These are phyloP conservation scores for Caenorhabditis latens DNA, from an alignment of 1,140 invertebrate genomes.

Conservation along the genomic window DNA sequence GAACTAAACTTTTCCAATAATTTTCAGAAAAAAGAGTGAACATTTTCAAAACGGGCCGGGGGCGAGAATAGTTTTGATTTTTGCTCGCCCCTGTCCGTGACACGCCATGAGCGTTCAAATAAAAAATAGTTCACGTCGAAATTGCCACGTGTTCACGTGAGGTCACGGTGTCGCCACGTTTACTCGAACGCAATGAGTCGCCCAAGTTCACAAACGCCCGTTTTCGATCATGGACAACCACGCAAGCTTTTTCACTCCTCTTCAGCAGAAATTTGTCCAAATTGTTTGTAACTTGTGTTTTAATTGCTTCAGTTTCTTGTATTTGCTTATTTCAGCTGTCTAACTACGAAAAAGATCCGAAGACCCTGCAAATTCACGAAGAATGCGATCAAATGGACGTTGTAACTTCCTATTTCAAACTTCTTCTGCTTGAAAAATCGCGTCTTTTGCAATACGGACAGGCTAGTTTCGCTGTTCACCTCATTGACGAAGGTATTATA, in stretches of 20 bases:
- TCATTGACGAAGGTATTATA: slow-evolving; percentile 47
- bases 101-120: neutral
- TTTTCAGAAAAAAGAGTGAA: no score
- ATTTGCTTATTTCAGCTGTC: slow-evolving; percentile 1
- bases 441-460: slow-evolving; percentile 31
- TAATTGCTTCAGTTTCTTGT: neutral
- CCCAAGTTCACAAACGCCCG: neutral
- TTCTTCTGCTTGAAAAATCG: slow-evolving; percentile 21
- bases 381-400: slow-evolving; percentile 29
- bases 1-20: no score
- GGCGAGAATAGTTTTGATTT: no score
- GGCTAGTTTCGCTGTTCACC: slow-evolving; percentile 20
- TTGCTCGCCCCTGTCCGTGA: no score
- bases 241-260: slow-evolving; percentile 36
- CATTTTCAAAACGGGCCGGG: no score
- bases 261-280: slow-evolving; percentile 46
- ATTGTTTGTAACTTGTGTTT: slow-evolving; percentile 3
- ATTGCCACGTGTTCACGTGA: neutral
- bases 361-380: slow-evolving; percentile 39
- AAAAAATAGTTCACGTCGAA: neutral
- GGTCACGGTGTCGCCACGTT: slow-evolving; percentile 33
- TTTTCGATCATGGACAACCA: slow-evolving; percentile 27
- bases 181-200: neutral
- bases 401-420: slow-evolving; percentile 31
- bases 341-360: slow-evolving; percentile 29